A percentile compares a stretch with the other conserved stretches of the same genome.
phyloP scores from a whole-genome alignment of 1,140 invertebrate species.

The Drosophila melanogaster region DNA sequence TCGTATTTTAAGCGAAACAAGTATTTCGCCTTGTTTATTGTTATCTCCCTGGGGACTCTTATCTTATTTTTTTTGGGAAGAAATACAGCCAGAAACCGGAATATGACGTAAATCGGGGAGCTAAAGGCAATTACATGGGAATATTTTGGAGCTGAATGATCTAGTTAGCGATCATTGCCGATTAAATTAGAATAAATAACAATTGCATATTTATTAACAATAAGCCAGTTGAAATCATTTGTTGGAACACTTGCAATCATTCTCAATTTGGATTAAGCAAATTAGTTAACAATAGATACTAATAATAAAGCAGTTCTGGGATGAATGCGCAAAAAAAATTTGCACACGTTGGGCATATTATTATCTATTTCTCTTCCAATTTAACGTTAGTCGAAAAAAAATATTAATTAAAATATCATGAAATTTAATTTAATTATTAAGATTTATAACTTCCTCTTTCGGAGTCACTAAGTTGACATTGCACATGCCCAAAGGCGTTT shows the following conservation, averaged over 20 bases:
- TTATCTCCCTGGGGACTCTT: slow-evolving; percentile 18
- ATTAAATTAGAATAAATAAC: neutral
- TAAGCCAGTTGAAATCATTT: neutral
- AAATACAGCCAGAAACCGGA: slow-evolving; percentile 22
- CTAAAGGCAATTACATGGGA: slow-evolving; percentile 15
- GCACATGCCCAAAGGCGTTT: slow-evolving; percentile 53
- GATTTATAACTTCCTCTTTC: neutral
- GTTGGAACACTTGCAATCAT: neutral
- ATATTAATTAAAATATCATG: too few relatives aligned
- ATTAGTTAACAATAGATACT: neutral
- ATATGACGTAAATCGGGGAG: slow-evolving; percentile 4
- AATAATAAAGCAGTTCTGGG: too few relatives aligned
- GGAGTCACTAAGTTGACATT: neutral
- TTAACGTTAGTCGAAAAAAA: too few relatives aligned
- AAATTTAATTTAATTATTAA: too few relatives aligned
- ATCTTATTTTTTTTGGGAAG: slow-evolving; percentile 1
- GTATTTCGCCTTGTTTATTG: slow-evolving; percentile 44
- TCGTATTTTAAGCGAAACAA: slow-evolving; percentile 58
- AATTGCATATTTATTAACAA: neutral
- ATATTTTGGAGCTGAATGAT: slow-evolving; percentile 9
- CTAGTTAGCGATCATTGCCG: neutral
- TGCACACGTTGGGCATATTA: too few relatives aligned
- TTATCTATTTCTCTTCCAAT: too few relatives aligned
- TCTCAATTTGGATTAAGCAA: neutral
- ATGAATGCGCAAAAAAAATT: too few relatives aligned